Percentiles rank a stretch among this genome's conserved stretches.
Evolutionary conservation across 2,113 vertebrate genomes (phyloP).

Genomic region (Felis chaus): DNA sequence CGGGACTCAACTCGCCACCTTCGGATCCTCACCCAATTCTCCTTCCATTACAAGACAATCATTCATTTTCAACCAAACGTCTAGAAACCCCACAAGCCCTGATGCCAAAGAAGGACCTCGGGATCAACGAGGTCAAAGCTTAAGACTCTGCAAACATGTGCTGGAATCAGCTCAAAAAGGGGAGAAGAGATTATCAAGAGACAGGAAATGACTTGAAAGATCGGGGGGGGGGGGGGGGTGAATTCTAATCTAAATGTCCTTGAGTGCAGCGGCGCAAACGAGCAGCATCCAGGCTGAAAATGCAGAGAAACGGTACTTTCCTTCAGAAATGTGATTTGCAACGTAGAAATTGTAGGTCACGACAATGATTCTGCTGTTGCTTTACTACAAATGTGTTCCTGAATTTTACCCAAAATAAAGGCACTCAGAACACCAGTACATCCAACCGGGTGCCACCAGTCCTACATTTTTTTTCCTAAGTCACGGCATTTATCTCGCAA

Average conservation of each 20-base stretch:
- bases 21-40: neutral
- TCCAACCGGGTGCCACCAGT: neutral
- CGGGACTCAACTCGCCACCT: neutral
- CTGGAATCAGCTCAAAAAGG: neutral
- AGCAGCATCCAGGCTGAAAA: neutral
- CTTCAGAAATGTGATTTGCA: neutral
- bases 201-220: neutral
- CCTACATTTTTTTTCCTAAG: neutral
- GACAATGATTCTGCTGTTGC: neutral
- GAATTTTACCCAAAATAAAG: neutral
- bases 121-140: slow-evolving; percentile 29
- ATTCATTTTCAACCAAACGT: neutral
- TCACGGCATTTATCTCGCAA: neutral
- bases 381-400: neutral
- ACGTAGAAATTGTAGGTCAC: neutral
- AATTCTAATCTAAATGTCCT: neutral
- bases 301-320: neutral
- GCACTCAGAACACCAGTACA: neutral
- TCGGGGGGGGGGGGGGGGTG: fast-evolving
- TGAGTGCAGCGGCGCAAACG: neutral
- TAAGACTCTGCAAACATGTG: neutral
- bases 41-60: neutral
- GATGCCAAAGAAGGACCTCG: neutral
- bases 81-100: neutral
- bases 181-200: neutral